Percentiles rank a stretch among this genome's conserved stretches.
phyloP scores from a whole-genome alignment of 2,888 invertebrate genomes.

The Notocelia uddmanniana region DNA sequence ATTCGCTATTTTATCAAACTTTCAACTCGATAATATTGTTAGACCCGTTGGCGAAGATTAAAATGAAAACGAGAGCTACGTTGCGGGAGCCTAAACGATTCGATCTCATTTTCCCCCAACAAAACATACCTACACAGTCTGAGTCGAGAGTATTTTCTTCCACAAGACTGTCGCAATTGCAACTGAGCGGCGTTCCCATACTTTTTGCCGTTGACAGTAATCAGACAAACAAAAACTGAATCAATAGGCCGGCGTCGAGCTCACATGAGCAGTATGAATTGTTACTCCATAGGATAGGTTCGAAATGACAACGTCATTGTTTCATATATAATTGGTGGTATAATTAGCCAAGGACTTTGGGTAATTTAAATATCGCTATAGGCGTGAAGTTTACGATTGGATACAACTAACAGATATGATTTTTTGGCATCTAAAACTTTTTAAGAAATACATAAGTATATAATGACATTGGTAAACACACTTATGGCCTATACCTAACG shows the following conservation, averaged over 20 bases:
- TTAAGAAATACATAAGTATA: too few relatives aligned
- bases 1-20: too few relatives aligned
- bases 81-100: not conserved
- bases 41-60: too few relatives aligned
- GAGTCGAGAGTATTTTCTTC: slow-evolving; percentile 11
- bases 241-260: slow-evolving; percentile 53
- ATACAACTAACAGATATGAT: not conserved
- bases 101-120: slow-evolving; percentile 15
- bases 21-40: too few relatives aligned
- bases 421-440: too few relatives aligned
- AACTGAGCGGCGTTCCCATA: slow-evolving; percentile 61
- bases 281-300: slow-evolving; percentile 43
- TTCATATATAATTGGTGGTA: slow-evolving; percentile 19
- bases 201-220: slow-evolving; percentile 60
- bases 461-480: too few relatives aligned
- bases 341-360: slow-evolving; percentile 5
- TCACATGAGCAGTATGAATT: slow-evolving; percentile 33
- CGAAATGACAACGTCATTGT: slow-evolving; percentile 34
- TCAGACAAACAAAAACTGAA: slow-evolving; percentile 58
- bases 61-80: not conserved
- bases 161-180: slow-evolving; percentile 36
- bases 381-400: not conserved
- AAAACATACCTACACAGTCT: not conserved
- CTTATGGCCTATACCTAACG: too few relatives aligned
- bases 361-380: slow-evolving; percentile 25